Base-by-base conservation (phyloP, 1,140 invertebrate genomes). In the Ridgeia piscesae region DNA sequence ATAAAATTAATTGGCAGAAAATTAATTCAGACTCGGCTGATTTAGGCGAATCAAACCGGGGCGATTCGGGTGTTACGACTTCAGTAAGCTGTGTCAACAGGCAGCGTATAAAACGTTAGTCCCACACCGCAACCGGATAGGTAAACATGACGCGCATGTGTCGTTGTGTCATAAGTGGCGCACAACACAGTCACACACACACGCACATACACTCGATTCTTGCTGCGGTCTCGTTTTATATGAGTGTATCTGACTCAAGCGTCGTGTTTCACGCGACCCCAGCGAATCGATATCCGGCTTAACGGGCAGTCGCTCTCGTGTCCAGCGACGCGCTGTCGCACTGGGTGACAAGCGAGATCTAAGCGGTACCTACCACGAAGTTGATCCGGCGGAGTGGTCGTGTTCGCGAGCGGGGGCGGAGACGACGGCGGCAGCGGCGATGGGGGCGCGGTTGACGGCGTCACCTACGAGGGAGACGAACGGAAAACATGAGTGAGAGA, bases 1-100 rank as follows among this genome's bases (percentile, higher is more conserved):
- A 77, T 77, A 77, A 77, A 77, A 77, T 77, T 77, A 77, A 77
- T 77, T 77, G 58, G 58, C 58, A 77, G 58, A 77, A 77, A 77
- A 77, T 77, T 77, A 77, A 77, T 77, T 77, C 58, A 77, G 58
- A 77, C 58, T 77, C 58, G 58, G 58, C 58, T 77, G 58, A 77
- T 2, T 77, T 77, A 77, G 58, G 58, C 17, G 58, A 77, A 77
- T 77, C 58, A 77, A 77, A 77, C 58, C 58, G 58, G 27, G 58
- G 58, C 58, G 58, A 77, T 77, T 31, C 58, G 58, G 48, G 58
- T 31, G 58, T 77, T 21, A 31, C 6, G 58, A 77, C 27, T 8
- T 77, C 58, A 31, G 58, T 77, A 77, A 77, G 58, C 58, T 4
- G 17, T 77, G 58, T 77, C 58, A 77, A 77, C 58, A 77, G 27